Percentiles rank a stretch among this genome's conserved stretches.
Evolutionary conservation across 2,113 vertebrate genomes (phyloP).

Genomic region (Sylvietta virens): DNA sequence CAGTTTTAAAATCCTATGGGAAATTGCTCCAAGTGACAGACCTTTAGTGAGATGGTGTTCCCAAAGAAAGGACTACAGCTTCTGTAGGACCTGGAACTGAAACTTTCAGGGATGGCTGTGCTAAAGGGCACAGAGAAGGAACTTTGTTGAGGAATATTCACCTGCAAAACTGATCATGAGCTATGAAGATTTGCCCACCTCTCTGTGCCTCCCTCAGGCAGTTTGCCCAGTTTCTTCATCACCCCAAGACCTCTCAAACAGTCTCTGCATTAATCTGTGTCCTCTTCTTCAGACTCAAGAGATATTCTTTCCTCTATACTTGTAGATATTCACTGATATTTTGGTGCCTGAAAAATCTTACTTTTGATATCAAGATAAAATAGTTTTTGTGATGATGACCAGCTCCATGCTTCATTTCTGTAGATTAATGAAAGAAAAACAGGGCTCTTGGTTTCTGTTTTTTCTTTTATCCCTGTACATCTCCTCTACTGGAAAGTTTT

Average conservation of each 20-base stretch:
- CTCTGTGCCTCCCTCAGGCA: background rate
- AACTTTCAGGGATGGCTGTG: background rate
- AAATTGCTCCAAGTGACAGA: background rate
- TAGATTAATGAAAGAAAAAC: background rate
- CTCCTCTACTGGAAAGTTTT: background rate
- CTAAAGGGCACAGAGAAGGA: background rate
- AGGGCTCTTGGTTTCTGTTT: background rate
- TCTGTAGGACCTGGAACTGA: background rate
- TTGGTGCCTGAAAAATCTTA: background rate
- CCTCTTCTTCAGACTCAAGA: background rate
- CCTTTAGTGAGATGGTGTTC: background rate
- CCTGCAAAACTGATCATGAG: background rate
- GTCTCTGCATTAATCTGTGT: background rate
- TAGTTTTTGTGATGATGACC: background rate
- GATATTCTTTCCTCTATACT: background rate
- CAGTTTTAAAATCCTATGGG: background rate
- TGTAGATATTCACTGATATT: background rate
- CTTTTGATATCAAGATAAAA: background rate
- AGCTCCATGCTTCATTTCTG: background rate
- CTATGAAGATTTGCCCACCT: background rate
- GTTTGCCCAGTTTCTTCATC: background rate
- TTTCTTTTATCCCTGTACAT: background rate
- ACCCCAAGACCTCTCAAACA: background rate
- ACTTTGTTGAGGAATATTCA: background rate
- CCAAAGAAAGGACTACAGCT: background rate